Conservation (phyloP, 2,888 invertebrate genomes). For the Eupithecia subfuscata region DNA sequence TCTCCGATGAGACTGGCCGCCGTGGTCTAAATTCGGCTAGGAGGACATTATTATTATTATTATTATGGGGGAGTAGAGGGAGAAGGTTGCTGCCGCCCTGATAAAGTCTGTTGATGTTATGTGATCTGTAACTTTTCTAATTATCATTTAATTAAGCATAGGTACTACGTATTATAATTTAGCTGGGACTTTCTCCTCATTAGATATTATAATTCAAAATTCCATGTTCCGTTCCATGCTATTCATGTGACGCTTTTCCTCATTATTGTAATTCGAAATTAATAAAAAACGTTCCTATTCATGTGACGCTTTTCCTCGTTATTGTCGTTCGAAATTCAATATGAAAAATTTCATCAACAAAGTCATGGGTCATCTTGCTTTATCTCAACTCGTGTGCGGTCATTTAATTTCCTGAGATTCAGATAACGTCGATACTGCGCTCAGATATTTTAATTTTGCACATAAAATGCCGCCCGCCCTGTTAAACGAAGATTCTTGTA, state of each 20-base stretch:
- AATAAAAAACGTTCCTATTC: not conserved
- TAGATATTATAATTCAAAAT: not conserved
- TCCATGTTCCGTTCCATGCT: too few species aligned
- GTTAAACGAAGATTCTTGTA: constrained; percentile 13
- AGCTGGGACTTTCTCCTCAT: not conserved
- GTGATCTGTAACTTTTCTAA: too few species aligned
- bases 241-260: too few species aligned
- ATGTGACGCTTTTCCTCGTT: not conserved
- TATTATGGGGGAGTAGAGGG: too few species aligned
- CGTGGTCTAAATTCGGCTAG: too few species aligned
- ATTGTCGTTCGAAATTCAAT: not conserved
- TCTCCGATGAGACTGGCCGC: too few species aligned
- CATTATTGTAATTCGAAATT: too few species aligned
- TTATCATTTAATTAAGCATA: not conserved
- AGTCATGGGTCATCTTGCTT: not conserved
- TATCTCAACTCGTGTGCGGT: constrained; percentile 29
- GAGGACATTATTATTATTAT: too few species aligned
- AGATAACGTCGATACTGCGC: constrained; percentile 34
- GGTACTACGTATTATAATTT: not conserved
- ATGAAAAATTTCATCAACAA: not conserved
- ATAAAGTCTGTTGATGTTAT: not conserved
- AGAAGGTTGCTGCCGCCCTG: not conserved
- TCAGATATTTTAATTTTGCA: constrained; percentile 37
- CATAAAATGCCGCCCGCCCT: constrained; percentile 27
- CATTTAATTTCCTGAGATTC: constrained; percentile 37